A percentile compares a stretch with the other conserved stretches of the same genome.
Conservation (phyloP, 2,113 vertebrate genomes). For the Brachypodius melanocephalos region DNA sequence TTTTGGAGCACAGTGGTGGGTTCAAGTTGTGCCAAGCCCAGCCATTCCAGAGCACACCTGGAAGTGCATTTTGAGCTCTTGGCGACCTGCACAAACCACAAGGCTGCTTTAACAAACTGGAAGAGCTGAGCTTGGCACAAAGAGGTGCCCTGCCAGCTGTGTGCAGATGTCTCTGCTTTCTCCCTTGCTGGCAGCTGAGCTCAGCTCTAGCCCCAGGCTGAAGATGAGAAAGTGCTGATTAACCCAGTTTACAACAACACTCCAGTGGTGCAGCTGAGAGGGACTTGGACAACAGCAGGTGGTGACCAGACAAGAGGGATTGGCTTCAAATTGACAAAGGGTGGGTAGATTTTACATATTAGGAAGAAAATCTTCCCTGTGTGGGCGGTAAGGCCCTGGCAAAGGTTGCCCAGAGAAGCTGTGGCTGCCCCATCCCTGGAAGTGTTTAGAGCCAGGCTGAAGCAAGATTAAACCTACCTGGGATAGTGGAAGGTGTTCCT, state of each 20-base stretch:
- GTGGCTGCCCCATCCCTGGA: not conserved
- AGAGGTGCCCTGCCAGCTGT: not conserved
- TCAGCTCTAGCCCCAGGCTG: not conserved
- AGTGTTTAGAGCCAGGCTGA: not conserved
- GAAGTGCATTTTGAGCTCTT: not conserved
- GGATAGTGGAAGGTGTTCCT: not conserved
- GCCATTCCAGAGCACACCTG: accelerated
- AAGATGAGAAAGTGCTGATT: not conserved
- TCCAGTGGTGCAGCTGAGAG: not conserved
- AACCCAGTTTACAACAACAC: not conserved
- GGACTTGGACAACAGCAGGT: not conserved
- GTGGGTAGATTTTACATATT: not conserved
- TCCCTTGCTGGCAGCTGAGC: not conserved
- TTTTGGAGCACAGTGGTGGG: not conserved
- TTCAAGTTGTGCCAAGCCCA: not conserved
- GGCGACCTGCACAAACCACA: not conserved
- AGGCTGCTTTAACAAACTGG: not conserved
- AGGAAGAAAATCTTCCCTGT: not conserved
- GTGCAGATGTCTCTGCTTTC: not conserved
- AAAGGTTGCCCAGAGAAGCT: not conserved
- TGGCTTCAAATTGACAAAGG: not conserved
- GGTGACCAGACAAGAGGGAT: not conserved
- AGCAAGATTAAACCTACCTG: not conserved
- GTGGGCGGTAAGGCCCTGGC: not conserved
- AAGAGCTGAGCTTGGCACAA: not conserved